These are phyloP conservation scores for Basileuterus tristriatus DNA, from an alignment of 2,797 vertebrate species.

Conservation along the genomic window DNA sequence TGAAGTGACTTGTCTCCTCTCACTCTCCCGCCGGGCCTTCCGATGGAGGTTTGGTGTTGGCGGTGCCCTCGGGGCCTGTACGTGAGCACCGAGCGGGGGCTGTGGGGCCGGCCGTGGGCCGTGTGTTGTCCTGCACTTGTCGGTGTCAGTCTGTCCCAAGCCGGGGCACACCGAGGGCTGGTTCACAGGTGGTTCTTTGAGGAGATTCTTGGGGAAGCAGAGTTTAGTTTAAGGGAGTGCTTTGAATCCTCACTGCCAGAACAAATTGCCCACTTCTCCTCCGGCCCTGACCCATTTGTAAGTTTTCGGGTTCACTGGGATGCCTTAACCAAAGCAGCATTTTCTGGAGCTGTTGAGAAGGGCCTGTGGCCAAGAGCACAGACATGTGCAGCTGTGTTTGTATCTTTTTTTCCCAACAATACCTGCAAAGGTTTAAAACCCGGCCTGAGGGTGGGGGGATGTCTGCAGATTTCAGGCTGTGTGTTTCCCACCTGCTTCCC, in stretches of 20 bases:
- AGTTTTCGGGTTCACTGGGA: not conserved
- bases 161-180: not conserved
- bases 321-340: not conserved
- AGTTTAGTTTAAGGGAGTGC: not conserved
- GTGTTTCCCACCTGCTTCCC: not conserved
- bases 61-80: not conserved
- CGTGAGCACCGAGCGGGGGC: not conserved
- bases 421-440: not conserved
- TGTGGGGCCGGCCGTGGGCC: not conserved
- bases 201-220: not conserved
- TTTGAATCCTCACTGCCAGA: not conserved
- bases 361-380: not conserved
- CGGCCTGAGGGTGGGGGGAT: not conserved
- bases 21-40: accelerated
- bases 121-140: not conserved
- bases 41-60: not conserved
- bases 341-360: not conserved
- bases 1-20: not conserved
- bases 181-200: not conserved
- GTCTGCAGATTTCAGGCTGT: not conserved
- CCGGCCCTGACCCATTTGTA: accelerated
- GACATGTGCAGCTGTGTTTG: not conserved
- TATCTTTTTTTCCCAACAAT: not conserved
- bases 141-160: too few relatives aligned
- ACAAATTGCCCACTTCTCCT: not conserved